phyloP scores from a whole-genome alignment of 2,888 invertebrate genomes.

The Tineola bisselliella region DNA sequence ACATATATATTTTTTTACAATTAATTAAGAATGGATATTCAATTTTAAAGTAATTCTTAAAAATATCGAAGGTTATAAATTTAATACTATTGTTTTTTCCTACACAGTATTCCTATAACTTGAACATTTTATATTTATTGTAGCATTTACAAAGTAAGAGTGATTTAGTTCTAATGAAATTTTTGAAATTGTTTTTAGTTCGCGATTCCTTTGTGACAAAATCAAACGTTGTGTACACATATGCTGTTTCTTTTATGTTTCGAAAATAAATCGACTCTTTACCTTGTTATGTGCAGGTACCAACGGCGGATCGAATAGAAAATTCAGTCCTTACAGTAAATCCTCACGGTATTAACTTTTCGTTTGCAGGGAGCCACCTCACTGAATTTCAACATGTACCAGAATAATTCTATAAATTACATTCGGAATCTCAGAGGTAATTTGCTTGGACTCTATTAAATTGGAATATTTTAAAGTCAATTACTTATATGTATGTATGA shows the following conservation, averaged over 20 bases:
- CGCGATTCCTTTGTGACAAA: neutral
- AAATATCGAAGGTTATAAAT: no score
- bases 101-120: no score
- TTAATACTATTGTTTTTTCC: no score
- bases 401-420: slow-evolving; percentile 13
- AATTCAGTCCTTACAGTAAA: neutral
- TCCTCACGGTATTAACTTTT: slow-evolving; percentile 7
- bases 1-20: no score
- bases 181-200: neutral
- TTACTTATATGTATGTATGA: neutral
- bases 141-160: neutral
- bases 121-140: neutral
- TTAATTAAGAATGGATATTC: no score
- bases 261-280: slow-evolving; percentile 4
- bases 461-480: no score
- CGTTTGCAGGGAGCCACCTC: neutral
- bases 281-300: neutral
- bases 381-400: neutral
- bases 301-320: neutral
- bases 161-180: neutral
- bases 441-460: neutral
- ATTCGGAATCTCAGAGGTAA: slow-evolving; percentile 3
- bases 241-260: neutral
- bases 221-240: neutral
- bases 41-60: no score